phyloP scores from a whole-genome alignment of 2,888 invertebrate genomes.

The Caenorhabditis sp. region DNA sequence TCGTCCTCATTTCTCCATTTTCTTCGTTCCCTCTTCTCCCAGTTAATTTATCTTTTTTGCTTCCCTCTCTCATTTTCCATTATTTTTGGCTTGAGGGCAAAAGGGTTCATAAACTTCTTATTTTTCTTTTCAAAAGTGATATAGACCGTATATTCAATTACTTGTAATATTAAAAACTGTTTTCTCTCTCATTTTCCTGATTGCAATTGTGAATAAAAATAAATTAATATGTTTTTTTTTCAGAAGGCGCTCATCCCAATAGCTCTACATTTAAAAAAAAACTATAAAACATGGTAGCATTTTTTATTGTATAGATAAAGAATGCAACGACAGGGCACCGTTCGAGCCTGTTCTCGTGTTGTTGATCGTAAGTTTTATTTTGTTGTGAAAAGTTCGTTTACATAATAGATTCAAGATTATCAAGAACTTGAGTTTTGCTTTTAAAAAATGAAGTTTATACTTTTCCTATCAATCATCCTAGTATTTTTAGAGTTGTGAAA shows the following conservation, averaged over 20 bases:
- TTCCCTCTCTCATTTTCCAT: not conserved
- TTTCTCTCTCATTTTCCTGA: too few relatives aligned
- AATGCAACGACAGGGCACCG: constrained; percentile 44
- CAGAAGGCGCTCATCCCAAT: not conserved
- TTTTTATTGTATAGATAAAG: not conserved
- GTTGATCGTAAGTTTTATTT: constrained; percentile 43
- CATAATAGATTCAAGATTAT: too few relatives aligned
- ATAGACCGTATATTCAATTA: too few relatives aligned
- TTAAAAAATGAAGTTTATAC: too few relatives aligned
- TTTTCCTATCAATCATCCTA: too few relatives aligned
- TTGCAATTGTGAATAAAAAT: too few relatives aligned
- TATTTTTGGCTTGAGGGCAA: not conserved
- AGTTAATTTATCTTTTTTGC: not conserved
- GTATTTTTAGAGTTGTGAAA: too few relatives aligned
- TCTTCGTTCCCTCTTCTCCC: not conserved
- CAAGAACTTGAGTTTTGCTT: not conserved
- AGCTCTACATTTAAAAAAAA: not conserved
- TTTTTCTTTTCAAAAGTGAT: too few relatives aligned
- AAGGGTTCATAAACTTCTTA: not conserved
- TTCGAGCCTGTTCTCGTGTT: constrained; percentile 36
- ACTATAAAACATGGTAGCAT: not conserved
- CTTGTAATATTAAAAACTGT: too few relatives aligned
- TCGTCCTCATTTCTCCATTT: not conserved
- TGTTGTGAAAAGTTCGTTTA: constrained; percentile 1
- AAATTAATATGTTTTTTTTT: not conserved